phyloP scores from a whole-genome alignment of 2,797 vertebrate species.

The Ibycter americanus region DNA sequence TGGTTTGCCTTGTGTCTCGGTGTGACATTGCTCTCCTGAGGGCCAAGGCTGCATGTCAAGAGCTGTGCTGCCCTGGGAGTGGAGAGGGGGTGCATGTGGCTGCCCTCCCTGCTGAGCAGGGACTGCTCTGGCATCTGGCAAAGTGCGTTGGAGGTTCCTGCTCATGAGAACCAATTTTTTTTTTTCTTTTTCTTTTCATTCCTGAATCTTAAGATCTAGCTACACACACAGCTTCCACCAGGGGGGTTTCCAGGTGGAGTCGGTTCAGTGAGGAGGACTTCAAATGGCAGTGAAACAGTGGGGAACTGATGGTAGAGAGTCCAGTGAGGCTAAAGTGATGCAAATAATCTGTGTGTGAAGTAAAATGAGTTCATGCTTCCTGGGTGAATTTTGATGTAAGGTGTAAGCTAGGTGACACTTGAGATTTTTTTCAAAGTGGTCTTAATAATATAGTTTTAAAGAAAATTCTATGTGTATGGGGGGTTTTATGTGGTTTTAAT shows the following conservation, averaged over 20 bases:
- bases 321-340: accelerated
- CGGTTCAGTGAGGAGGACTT: not conserved
- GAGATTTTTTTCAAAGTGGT: not conserved
- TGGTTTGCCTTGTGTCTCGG: accelerated
- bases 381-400: not conserved
- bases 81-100: not conserved
- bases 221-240: not conserved
- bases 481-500: not conserved
- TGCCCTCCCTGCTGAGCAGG: not conserved
- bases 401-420: not conserved
- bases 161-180: not conserved
- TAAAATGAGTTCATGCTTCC: not conserved
- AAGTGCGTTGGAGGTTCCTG: not conserved
- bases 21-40: not conserved
- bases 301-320: not conserved
- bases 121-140: not conserved
- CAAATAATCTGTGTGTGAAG: not conserved
- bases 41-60: not conserved
- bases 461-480: accelerated
- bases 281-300: not conserved
- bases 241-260: not conserved
- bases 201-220: not conserved
- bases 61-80: not conserved
- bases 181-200: not conserved
- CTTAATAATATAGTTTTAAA: not conserved